A percentile compares a stretch with the other conserved stretches of the same genome.
Conservation (phyloP, 2,113 vertebrate genomes). For the Paralichthys olivaceus region DNA sequence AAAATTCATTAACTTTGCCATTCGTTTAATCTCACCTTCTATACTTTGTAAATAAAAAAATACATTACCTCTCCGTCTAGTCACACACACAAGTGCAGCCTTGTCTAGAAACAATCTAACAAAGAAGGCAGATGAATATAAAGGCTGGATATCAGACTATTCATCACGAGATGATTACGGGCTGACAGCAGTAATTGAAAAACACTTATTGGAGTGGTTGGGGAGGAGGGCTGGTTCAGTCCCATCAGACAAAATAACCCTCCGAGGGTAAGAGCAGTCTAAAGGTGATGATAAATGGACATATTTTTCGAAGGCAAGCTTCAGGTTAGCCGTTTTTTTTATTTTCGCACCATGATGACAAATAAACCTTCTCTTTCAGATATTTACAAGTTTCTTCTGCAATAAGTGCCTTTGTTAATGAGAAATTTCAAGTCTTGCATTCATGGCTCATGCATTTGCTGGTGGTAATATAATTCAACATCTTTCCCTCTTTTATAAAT, state of each 20-base stretch:
- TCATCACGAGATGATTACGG: slow-evolving; percentile 97
- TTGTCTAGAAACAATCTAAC: slow-evolving; percentile 82
- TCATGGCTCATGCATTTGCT: neutral
- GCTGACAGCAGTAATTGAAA: slow-evolving; percentile 99
- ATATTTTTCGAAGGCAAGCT: slow-evolving; percentile 58
- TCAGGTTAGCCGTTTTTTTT: slow-evolving; percentile 38
- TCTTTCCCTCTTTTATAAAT: neutral
- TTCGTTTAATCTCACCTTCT: slow-evolving; percentile 71
- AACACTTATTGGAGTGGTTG: slow-evolving; percentile 98
- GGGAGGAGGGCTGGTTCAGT: slow-evolving; percentile 81
- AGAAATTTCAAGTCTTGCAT: neutral
- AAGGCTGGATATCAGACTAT: slow-evolving; percentile 98
- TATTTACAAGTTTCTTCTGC: neutral
- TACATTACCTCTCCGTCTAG: slow-evolving; percentile 47
- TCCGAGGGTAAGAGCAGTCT: slow-evolving; percentile 78
- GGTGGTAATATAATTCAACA: neutral
- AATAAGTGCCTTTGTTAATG: neutral
- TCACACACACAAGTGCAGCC: slow-evolving; percentile 41
- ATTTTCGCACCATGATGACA: slow-evolving; percentile 18
- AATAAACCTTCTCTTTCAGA: slow-evolving; percentile 23
- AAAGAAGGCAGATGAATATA: slow-evolving; percentile 93
- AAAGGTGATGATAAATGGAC: slow-evolving; percentile 73
- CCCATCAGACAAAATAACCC: slow-evolving; percentile 93
- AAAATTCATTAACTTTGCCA: slow-evolving; percentile 70
- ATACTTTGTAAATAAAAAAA: slow-evolving; percentile 66